A percentile compares a stretch with the other conserved stretches of the same genome.
Evolutionary conservation across 92 coral and sea anemone species (phyloP).

Genomic region (Porites evermanni): DNA sequence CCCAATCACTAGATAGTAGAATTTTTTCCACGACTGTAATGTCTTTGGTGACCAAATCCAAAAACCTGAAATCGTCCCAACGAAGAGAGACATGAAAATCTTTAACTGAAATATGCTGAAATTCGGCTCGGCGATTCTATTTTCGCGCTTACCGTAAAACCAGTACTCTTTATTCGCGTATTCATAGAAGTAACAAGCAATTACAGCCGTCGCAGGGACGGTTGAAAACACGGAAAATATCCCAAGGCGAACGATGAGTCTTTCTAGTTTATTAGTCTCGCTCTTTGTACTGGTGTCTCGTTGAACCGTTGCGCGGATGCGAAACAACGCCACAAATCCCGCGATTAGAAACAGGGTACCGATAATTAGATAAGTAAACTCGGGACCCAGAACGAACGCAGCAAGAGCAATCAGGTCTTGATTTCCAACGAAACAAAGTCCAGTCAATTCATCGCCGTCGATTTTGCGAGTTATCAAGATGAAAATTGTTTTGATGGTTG

Average conservation of each 20-base stretch:
- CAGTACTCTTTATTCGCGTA: slow-evolving; percentile 96
- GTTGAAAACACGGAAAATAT: slow-evolving; percentile 90
- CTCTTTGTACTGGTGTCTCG: slow-evolving; percentile 79
- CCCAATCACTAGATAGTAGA: slow-evolving; percentile 68
- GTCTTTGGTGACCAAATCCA: slow-evolving; percentile 97
- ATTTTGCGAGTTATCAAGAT: slow-evolving; percentile 93
- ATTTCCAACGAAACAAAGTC: slow-evolving; percentile 97
- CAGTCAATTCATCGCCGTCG: slow-evolving; percentile 98
- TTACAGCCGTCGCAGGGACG: slow-evolving; percentile 90
- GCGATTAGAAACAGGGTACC: slow-evolving; percentile 95
- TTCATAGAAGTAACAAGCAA: slow-evolving; percentile 95
- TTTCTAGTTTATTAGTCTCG: slow-evolving; percentile 87
- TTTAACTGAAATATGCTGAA: slow-evolving; percentile 86
- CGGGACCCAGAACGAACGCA: slow-evolving; percentile 98
- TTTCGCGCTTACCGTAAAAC: slow-evolving; percentile 85
- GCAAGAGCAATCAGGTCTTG: slow-evolving; percentile 98
- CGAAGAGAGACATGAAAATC: slow-evolving; percentile 92
- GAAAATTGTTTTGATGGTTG: slow-evolving; percentile 92
- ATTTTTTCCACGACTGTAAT: slow-evolving; percentile 77
- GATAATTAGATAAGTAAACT: slow-evolving; percentile 98
- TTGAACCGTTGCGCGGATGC: slow-evolving; percentile 79
- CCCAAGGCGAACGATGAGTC: slow-evolving; percentile 94
- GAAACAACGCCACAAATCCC: slow-evolving; percentile 93
- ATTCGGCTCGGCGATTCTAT: slow-evolving; percentile 87
- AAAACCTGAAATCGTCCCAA: slow-evolving; percentile 92